A percentile compares a stretch with the other conserved stretches of the same genome.
phyloP scores from a whole-genome alignment of 64 coral and sea anemone genomes.

The Dendronephthya gigantea region DNA sequence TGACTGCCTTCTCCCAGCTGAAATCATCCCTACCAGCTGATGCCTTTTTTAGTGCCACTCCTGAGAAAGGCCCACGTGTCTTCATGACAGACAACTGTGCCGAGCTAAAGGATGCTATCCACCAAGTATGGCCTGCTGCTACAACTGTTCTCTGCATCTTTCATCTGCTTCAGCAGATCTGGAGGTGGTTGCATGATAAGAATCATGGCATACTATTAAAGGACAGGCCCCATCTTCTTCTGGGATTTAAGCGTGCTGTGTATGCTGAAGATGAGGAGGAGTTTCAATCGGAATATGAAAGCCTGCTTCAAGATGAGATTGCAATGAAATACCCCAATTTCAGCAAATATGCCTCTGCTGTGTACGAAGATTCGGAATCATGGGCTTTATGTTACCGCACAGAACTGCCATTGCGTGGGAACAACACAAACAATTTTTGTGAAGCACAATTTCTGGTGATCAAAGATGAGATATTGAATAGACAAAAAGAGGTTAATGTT shows the following conservation, averaged over 20 bases:
- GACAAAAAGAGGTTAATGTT: too few species aligned
- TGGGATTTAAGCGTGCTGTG: conserved; percentile 1
- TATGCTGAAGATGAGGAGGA: background rate
- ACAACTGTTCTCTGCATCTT: background rate
- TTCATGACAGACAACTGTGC: background rate
- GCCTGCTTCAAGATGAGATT: background rate
- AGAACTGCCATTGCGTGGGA: background rate
- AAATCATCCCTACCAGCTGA: background rate
- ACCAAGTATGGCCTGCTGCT: background rate
- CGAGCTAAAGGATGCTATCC: background rate
- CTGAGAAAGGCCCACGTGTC: background rate
- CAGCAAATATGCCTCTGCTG: background rate
- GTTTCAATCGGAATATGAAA: background rate
- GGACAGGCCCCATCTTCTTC: background rate
- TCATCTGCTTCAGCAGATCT: background rate
- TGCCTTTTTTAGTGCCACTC: background rate
- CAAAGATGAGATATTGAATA: conserved; percentile 9
- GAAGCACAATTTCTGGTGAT: background rate
- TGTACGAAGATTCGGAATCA: conserved; percentile 6
- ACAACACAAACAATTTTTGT: background rate
- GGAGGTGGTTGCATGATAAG: background rate
- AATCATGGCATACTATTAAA: background rate
- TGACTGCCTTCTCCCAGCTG: background rate
- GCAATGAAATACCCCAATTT: background rate
- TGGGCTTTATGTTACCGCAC: conserved; percentile 13